phyloP scores from a whole-genome alignment of 1,140 invertebrate species.

The Centruroides sculpturatus region DNA sequence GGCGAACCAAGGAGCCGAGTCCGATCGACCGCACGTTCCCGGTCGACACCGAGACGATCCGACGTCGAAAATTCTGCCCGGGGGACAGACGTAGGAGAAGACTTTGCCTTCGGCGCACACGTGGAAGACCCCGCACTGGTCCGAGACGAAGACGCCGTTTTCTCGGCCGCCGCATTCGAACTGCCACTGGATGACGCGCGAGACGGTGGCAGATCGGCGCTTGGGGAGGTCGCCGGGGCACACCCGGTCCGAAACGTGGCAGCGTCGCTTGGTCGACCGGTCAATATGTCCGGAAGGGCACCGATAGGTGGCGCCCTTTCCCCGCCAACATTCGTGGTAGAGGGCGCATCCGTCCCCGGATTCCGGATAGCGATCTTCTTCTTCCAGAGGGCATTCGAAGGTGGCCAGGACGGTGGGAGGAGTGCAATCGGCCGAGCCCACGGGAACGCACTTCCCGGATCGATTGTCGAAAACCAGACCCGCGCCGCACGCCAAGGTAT shows the following conservation, averaged over 20 bases:
- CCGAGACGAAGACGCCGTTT: conserved; percentile 1
- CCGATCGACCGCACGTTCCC: neutral
- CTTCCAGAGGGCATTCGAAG: conserved; percentile 9
- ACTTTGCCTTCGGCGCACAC: conserved; percentile 5
- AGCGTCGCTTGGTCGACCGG: neutral
- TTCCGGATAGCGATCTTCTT: conserved; percentile 11
- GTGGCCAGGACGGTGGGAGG: conserved; percentile 4
- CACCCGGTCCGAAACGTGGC: neutral
- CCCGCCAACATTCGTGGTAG: conserved; percentile 14
- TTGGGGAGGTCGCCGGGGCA: neutral
- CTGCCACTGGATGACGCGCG: neutral
- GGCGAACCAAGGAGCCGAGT: neutral
- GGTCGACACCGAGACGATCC: neutral
- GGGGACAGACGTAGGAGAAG: conserved; percentile 8
- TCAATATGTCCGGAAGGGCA: conserved; percentile 4
- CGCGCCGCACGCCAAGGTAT: conserved; percentile 1
- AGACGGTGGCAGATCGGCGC: neutral
- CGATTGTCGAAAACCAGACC: conserved; percentile 1
- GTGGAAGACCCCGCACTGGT: conserved; percentile 7
- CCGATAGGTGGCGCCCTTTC: conserved; percentile 5
- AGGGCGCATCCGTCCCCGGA: neutral
- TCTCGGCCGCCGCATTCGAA: neutral
- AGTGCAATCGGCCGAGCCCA: neutral
- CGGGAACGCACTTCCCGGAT: neutral
- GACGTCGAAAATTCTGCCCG: neutral